These are phyloP conservation scores for Nematostella vectensis DNA, from an alignment of 92 coral and sea anemone species.

Conservation along the genomic window DNA sequence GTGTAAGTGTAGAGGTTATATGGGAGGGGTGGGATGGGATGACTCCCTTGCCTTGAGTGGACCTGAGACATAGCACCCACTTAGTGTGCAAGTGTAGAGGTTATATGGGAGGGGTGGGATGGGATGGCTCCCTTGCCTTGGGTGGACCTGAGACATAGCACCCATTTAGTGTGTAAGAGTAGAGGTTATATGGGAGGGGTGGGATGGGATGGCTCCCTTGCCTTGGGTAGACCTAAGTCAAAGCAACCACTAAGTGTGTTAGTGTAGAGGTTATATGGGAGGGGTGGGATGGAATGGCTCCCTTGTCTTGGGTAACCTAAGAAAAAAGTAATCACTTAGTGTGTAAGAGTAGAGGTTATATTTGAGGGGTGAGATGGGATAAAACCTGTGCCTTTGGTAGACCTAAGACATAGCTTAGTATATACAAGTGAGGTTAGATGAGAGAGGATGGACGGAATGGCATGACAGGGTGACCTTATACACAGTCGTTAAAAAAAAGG, in stretches of 20 bases:
- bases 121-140: too few species aligned
- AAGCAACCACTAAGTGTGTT: background rate
- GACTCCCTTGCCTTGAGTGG: conserved; percentile 89
- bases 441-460: too few species aligned
- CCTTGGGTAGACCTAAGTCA: conserved; percentile 68
- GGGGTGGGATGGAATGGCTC: conserved; percentile 84
- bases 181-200: conserved; percentile 77
- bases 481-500: too few species aligned
- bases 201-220: conserved; percentile 91
- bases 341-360: background rate
- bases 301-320: conserved; percentile 82
- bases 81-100: background rate
- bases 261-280: background rate
- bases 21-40: conserved; percentile 90
- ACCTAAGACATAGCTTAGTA: conserved; percentile 79
- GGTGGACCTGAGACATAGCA: conserved; percentile 80
- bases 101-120: background rate
- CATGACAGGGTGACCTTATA: too few species aligned
- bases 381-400: too few species aligned
- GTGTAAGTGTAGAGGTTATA: conserved; percentile 85
- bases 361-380: conserved; percentile 14
- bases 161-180: conserved; percentile 88
- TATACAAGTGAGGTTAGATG: conserved; percentile 82
- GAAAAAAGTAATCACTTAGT: background rate
- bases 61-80: conserved; percentile 31